Percentiles rank a stretch among this genome's conserved stretches.
Evolutionary conservation across 2,797 vertebrate genomes (phyloP).

Genomic region (Chiloscyllium punctatum): DNA sequence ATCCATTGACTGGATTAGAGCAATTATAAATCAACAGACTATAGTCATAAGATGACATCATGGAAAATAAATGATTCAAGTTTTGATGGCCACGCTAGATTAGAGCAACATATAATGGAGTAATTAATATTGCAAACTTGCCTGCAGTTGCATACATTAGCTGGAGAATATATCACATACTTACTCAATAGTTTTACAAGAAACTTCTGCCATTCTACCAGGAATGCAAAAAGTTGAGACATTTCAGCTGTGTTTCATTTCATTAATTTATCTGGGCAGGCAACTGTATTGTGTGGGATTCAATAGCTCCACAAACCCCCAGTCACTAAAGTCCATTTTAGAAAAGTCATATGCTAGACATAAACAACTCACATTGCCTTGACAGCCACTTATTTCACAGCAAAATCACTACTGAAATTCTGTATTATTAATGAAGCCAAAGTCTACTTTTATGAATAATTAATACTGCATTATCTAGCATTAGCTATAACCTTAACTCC

Average conservation of each 20-base stretch:
- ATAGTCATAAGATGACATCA: background rate
- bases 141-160: background rate
- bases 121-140: background rate
- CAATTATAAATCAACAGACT: background rate
- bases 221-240: background rate
- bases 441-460: constrained; percentile 1
- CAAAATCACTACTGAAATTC: constrained; percentile 6
- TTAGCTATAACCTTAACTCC: background rate
- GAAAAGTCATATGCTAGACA: background rate
- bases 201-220: background rate
- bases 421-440: constrained; percentile 25
- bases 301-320: background rate
- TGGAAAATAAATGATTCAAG: background rate
- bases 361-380: constrained; percentile 11
- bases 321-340: background rate
- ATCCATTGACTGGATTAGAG: background rate
- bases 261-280: background rate
- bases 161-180: background rate
- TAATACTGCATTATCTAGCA: background rate
- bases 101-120: background rate
- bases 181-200: background rate
- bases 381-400: constrained; percentile 10
- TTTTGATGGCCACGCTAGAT: background rate
- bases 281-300: constrained; percentile 16
- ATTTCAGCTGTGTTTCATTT: background rate